A percentile compares a stretch with the other conserved stretches of the same genome.
These are phyloP conservation scores for Lineus longissimus DNA, from an alignment of 1,140 invertebrate genomes.

Conservation along the genomic window DNA sequence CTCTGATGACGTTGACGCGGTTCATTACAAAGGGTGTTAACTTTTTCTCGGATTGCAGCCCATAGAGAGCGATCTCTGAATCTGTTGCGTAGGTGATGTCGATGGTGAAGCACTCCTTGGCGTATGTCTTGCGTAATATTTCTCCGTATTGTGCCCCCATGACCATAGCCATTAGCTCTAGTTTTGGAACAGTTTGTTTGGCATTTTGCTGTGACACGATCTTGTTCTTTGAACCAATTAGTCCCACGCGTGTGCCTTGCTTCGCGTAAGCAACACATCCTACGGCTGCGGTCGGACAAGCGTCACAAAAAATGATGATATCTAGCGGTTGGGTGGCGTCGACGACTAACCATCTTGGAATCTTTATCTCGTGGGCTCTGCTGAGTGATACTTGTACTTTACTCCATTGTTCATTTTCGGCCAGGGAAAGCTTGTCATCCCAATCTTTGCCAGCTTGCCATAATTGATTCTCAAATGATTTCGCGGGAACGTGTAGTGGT, in stretches of 20 bases:
- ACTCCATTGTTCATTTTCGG: too few relatives aligned
- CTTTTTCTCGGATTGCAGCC: not conserved
- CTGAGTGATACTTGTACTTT: too few relatives aligned
- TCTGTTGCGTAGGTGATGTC: not conserved
- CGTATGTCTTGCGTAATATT: not conserved
- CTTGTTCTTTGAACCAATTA: conserved; percentile 2
- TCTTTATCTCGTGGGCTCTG: too few relatives aligned
- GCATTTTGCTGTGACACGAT: not conserved
- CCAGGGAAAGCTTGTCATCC: too few relatives aligned
- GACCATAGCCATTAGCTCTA: conserved; percentile 2
- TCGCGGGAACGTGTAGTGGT: too few relatives aligned
- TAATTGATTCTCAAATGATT: too few relatives aligned
- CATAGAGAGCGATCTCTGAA: not conserved
- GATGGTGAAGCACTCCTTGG: not conserved
- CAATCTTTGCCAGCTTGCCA: too few relatives aligned
- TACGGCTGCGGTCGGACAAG: not conserved
- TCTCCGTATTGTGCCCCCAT: not conserved
- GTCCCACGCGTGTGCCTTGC: not conserved
- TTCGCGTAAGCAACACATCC: not conserved
- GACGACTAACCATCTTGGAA: not conserved
- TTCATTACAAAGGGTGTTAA: not conserved
- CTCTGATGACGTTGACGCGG: not conserved
- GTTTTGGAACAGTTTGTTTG: not conserved
- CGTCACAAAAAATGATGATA: not conserved
- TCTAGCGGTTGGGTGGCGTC: not conserved